Base-by-base conservation (phyloP, 2,113 vertebrate species). In the Prolemur simus region DNA sequence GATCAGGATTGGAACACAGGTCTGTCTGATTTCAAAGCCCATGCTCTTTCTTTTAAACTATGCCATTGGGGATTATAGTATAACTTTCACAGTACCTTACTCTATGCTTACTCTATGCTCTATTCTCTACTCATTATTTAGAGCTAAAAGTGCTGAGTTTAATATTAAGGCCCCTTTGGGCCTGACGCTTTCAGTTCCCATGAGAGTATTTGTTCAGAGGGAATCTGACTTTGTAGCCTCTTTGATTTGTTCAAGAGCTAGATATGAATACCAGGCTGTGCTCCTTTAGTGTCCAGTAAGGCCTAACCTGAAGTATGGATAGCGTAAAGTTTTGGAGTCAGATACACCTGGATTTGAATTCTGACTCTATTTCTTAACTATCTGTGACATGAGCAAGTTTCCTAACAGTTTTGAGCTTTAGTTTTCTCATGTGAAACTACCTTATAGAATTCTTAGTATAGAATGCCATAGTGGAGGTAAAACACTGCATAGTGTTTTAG, bases 371-470 rank as follows among this genome's bases (percentile, higher is more conserved):
- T 87, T 34, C 64, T 87, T 95, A 52, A 42, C 42, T 56, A 2
- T 86, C 63, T 68, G 20, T 81, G 74, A 81, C 32, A 13, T 54
- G 12, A 92, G 54, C n/a, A 87, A 81, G 23, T 54, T 87, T 91
- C 66, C n/a, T 87, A 56, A 87, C 29, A 56, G 54, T 74, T 87
- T 82, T 64, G 45, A 92, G 66, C 83, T 47, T 64, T 80, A 63
- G 15, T 87, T 91, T 80, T 87, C 64, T 95, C 49, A 64, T 81
- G 9, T 82, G 68, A 95, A 74, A 71, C n/a, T 73, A 25, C n/a
- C 12, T 73, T n/a, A 37, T n/a, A 49, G 49, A 25, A 52, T 63
- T 89, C 32, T 80, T 86, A 80, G 34, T 84, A 21, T n/a, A 85
- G 85, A 95, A 64, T 90, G n/a, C 13, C 73, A 32, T 89, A 68